phyloP scores from a whole-genome alignment of 2,113 vertebrate species.

The Cercocebus atys region DNA sequence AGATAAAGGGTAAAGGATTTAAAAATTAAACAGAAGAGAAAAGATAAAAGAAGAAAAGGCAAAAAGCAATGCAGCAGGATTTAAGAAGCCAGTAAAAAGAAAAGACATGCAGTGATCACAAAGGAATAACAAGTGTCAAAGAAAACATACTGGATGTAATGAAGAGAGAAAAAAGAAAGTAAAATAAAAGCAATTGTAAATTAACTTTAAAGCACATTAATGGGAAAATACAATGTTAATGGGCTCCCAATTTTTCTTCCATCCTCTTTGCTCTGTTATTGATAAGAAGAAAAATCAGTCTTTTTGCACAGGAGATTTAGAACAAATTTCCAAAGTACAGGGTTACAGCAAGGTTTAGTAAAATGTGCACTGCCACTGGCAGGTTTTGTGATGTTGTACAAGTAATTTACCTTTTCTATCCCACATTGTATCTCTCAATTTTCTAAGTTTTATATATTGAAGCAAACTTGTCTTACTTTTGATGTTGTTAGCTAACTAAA shows the following conservation, averaged over 20 bases:
- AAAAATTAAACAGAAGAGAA: slow-evolving; percentile 85
- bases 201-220: slow-evolving; percentile 66
- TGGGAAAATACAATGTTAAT: slow-evolving; percentile 28
- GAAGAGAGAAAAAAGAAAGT: slow-evolving; percentile 42
- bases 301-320: background rate
- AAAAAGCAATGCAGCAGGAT: slow-evolving; percentile 83
- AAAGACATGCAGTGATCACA: slow-evolving; percentile 75
- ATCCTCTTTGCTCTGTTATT: slow-evolving; percentile 8
- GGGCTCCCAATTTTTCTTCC: background rate
- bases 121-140: slow-evolving; percentile 77
- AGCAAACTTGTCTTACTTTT: background rate
- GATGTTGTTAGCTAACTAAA: background rate
- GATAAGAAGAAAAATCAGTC: slow-evolving; percentile 30
- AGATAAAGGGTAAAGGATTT: slow-evolving; percentile 86
- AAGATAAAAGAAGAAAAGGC: slow-evolving; percentile 85
- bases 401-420: background rate
- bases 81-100: slow-evolving; percentile 82
- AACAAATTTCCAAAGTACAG: background rate
- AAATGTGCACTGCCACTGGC: background rate
- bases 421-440: background rate
- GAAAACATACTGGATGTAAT: slow-evolving; percentile 66
- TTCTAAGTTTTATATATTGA: background rate
- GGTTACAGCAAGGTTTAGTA: background rate
- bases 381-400: background rate
- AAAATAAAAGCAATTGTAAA: slow-evolving; percentile 60